Conservation (phyloP, 2,888 invertebrate genomes). For the Alitta virens region DNA sequence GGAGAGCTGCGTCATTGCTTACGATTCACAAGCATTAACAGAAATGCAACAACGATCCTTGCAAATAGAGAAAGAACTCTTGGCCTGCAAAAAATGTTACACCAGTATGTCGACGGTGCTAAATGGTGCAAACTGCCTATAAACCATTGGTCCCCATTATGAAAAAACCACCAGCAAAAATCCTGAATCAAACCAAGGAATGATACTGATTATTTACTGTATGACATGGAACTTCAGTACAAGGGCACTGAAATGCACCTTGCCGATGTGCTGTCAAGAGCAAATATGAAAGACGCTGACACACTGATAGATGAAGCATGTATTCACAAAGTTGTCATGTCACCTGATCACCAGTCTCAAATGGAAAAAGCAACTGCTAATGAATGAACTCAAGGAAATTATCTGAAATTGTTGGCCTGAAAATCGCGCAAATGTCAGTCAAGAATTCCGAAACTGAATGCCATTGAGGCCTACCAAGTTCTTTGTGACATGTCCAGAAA, state of each 20-base stretch:
- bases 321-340: background rate
- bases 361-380: no score
- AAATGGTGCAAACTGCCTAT: slow-evolving; percentile 21
- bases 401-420: background rate
- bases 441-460: no score
- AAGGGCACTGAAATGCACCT: slow-evolving; percentile 22
- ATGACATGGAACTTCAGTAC: slow-evolving; percentile 18
- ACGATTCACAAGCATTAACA: slow-evolving; percentile 8
- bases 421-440: no score
- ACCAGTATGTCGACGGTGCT: background rate
- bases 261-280: slow-evolving; percentile 24
- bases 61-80: slow-evolving; percentile 21
- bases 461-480: no score
- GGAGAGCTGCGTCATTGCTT: slow-evolving; percentile 19
- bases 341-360: background rate
- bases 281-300: no score
- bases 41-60: slow-evolving; percentile 15
- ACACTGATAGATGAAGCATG: no score
- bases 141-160: slow-evolving; percentile 19
- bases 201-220: slow-evolving; percentile 20
- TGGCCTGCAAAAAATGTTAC: slow-evolving; percentile 1
- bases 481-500: no score
- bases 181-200: slow-evolving; percentile 19
- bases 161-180: slow-evolving; percentile 15
- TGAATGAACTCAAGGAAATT: no score